phyloP scores from a whole-genome alignment of 2,888 invertebrate genomes.

The Danaus chrysippus region DNA sequence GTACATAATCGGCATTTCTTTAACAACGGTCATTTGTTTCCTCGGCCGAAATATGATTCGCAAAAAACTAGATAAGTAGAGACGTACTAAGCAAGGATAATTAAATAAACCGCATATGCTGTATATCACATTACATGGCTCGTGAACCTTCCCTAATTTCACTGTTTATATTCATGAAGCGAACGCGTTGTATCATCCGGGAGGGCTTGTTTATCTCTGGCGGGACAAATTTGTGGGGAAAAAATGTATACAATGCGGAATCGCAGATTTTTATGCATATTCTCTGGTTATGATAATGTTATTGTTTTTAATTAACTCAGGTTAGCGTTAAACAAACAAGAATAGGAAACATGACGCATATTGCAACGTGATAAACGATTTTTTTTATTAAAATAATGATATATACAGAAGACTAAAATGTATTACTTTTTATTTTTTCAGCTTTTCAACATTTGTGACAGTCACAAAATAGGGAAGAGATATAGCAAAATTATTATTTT shows the following conservation, averaged over 20 bases:
- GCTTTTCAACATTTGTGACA: too few species aligned
- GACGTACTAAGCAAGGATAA: constrained; percentile 43
- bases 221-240: constrained; percentile 59
- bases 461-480: too few species aligned
- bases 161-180: constrained; percentile 75
- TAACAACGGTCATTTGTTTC: neutral
- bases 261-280: constrained; percentile 34
- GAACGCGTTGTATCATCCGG: constrained; percentile 49
- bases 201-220: constrained; percentile 63
- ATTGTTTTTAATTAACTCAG: constrained; percentile 3
- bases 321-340: neutral
- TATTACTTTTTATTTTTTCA: too few species aligned
- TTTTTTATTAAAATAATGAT: too few species aligned
- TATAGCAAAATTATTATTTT: too few species aligned
- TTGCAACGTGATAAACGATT: neutral
- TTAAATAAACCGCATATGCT: constrained; percentile 66
- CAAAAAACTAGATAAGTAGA: constrained; percentile 21
- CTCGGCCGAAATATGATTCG: neutral
- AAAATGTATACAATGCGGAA: constrained; percentile 48
- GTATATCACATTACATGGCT: constrained; percentile 59
- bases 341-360: neutral
- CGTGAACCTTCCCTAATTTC: constrained; percentile 57
- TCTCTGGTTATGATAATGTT: constrained; percentile 14
- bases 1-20: neutral
- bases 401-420: too few species aligned